Base-by-base conservation (phyloP, 2,888 invertebrate species). In the Linnaemya vulpina region DNA sequence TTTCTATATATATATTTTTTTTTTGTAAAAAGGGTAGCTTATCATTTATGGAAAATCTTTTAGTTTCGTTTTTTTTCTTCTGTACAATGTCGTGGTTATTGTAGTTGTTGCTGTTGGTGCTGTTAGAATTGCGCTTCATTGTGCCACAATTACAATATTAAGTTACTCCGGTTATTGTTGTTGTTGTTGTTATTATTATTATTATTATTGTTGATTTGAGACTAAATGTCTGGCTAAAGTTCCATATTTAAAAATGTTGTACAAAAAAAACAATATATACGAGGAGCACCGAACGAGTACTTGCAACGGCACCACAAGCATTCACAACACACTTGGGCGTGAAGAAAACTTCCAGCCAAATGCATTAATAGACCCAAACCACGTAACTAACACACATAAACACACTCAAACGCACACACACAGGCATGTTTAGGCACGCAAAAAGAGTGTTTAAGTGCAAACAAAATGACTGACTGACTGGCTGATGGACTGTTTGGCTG, bases 61-160 rank as follows among this genome's bases (percentile, higher is more conserved):
- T 51, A 71, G 25, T 40, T 67, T 65, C n/a, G n/a, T 65, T 71
- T 20, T 17, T 73, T 62, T 46, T 40, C 9, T 40, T 40, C 9
- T 49, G 8, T 40, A 62, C 49, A 51, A 63, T 76, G 73, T 51
- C 77, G 65, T 84, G 63, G 51, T 76, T 77, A 67, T 79, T 77
- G 82, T 67, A 67, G 80, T 76, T 79, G 67, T 70, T 78, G 80
- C 63, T 77, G 30, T 30, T 30, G 80, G 60, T 77, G 30, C 5
- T 30, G 84, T 87, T 87, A 84, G 87, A 86, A 87, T 88, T 89
- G 89, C 88, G 90, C 90, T 90, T 90, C 90, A 90, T 91, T 91
- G 90, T 89, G 91, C 88, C 91, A 91, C 90, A 90, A 90, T 90
- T 90, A 90, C 90, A 90, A 90, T 90, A 90, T 89, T 89, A 86